phyloP scores from a whole-genome alignment of 2,797 vertebrate genomes.

The Hypotaenidia okinawae region DNA sequence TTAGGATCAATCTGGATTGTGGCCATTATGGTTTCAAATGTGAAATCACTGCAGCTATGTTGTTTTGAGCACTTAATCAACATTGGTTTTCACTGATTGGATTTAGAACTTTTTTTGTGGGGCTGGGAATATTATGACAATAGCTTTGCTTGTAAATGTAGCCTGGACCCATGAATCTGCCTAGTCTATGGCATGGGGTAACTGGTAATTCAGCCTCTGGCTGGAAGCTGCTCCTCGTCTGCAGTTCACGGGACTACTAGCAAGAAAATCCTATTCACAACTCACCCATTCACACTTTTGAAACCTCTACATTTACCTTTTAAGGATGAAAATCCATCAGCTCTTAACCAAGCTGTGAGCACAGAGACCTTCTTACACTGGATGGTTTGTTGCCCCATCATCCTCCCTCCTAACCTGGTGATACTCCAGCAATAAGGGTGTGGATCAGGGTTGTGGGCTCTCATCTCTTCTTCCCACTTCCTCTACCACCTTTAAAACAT shows the following conservation, averaged over 20 bases:
- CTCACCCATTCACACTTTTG: not conserved
- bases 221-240: not conserved
- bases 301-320: not conserved
- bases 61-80: not conserved
- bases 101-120: not conserved
- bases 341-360: fast-evolving
- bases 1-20: not conserved
- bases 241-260: not conserved
- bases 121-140: not conserved
- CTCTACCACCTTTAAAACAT: not conserved
- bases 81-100: not conserved
- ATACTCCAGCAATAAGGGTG: fast-evolving
- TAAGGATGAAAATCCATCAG: not conserved
- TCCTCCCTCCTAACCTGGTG: not conserved
- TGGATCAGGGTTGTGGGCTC: not conserved
- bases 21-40: not conserved
- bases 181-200: not conserved
- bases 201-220: not conserved
- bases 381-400: not conserved
- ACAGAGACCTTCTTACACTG: not conserved
- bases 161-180: fast-evolving
- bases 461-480: not conserved
- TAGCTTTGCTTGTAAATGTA: not conserved
- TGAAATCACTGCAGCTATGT: not conserved
- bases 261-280: not conserved